A percentile compares a stretch with the other conserved stretches of the same genome.
Evolutionary conservation across 2,888 invertebrate species (phyloP).

Genomic region (Ramazzottius varieornatus): DNA sequence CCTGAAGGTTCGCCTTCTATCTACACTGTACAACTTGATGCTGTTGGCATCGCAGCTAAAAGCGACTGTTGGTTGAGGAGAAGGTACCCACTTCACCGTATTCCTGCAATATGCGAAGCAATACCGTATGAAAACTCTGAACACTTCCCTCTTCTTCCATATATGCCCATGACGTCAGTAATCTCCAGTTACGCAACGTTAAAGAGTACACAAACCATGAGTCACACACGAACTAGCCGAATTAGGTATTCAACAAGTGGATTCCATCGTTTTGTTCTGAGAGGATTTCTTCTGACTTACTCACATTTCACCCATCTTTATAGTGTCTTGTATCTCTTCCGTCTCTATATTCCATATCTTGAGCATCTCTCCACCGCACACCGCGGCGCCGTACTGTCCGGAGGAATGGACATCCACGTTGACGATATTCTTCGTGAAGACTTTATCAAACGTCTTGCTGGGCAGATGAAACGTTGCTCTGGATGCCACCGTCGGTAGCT

Average conservation of each 20-base stretch:
- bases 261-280: too few relatives aligned
- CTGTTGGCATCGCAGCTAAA: neutral
- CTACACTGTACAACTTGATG: neutral
- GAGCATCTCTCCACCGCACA: neutral
- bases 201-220: too few relatives aligned
- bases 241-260: too few relatives aligned
- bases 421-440: neutral
- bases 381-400: neutral
- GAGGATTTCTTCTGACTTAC: too few relatives aligned
- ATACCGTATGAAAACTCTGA: too few relatives aligned
- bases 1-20: neutral
- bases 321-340: neutral
- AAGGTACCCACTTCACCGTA: neutral
- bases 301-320: too few relatives aligned
- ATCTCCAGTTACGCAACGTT: too few relatives aligned
- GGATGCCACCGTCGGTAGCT: neutral
- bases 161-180: too few relatives aligned
- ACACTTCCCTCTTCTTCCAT: too few relatives aligned
- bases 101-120: neutral
- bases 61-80: neutral
- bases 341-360: neutral
- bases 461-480: neutral
- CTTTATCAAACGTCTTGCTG: neutral
- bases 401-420: neutral
- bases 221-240: too few relatives aligned